Evolutionary conservation across 2,797 vertebrate genomes (phyloP).

Genomic region (Amazona ochrocephala): DNA sequence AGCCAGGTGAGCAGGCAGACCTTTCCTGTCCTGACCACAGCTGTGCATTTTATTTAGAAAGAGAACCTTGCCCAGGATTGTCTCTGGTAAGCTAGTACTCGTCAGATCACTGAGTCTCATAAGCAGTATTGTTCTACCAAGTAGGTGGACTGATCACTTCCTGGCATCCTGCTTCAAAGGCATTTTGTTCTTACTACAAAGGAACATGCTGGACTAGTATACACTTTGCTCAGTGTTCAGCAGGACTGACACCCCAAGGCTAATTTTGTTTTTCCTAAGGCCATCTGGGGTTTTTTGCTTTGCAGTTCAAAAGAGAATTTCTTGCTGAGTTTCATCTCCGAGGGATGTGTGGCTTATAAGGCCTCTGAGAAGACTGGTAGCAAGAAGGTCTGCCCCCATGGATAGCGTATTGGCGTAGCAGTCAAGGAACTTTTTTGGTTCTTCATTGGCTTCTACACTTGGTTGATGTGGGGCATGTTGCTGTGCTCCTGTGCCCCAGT

Average conservation of each 20-base stretch:
- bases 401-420: neutral
- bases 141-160: neutral
- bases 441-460: neutral
- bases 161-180: constrained; percentile 33
- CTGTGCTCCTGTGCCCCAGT: neutral
- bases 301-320: neutral
- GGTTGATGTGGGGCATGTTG: neutral
- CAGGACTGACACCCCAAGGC: neutral
- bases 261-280: neutral
- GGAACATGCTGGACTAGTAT: neutral
- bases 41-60: neutral
- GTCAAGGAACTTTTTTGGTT: neutral
- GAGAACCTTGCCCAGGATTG: neutral
- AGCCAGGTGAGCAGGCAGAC: neutral
- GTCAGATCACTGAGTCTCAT: neutral
- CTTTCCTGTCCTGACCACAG: neutral
- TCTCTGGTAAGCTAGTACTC: neutral
- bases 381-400: neutral
- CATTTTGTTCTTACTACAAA: neutral
- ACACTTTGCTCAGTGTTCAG: neutral
- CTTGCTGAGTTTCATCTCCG: neutral
- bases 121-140: neutral
- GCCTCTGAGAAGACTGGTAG: neutral
- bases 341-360: neutral
- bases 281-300: neutral